Conservation (phyloP, 2,888 invertebrate species). For the Phorcus lineatus region DNA sequence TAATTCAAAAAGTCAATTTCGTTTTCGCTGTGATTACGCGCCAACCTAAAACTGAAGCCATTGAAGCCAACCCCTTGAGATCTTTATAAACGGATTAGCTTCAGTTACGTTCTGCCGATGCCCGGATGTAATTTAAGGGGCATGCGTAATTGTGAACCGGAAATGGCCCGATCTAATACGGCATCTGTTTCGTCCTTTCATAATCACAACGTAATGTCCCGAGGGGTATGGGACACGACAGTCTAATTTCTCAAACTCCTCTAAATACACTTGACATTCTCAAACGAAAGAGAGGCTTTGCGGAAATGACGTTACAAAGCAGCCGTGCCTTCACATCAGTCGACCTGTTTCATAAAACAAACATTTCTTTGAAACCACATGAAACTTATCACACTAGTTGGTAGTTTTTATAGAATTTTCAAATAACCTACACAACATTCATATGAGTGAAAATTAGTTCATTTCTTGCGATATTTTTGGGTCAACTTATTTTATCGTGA, state of each 20-base stretch:
- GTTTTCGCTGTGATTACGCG: background rate
- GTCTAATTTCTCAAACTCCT: background rate
- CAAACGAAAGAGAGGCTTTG: too few relatives aligned
- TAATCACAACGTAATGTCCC: background rate
- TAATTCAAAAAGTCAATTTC: background rate
- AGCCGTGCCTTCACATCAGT: too few relatives aligned
- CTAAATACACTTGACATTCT: too few relatives aligned
- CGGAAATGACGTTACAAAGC: too few relatives aligned
- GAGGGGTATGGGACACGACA: background rate
- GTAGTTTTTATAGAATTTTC: too few relatives aligned
- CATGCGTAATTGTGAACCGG: conserved; percentile 7
- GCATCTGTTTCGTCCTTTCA: background rate
- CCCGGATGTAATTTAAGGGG: background rate
- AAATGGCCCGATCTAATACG: background rate
- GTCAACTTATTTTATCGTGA: too few relatives aligned
- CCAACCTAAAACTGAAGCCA: background rate
- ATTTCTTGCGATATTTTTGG: too few relatives aligned
- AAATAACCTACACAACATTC: too few relatives aligned
- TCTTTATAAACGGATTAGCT: background rate
- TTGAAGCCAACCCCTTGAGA: background rate
- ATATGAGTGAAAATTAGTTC: too few relatives aligned
- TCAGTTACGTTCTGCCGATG: background rate
- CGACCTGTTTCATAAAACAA: too few relatives aligned
- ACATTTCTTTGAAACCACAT: too few relatives aligned
- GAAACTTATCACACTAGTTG: too few relatives aligned